phyloP scores from a whole-genome alignment of 2,888 invertebrate species.

The Ectobius pallidus region DNA sequence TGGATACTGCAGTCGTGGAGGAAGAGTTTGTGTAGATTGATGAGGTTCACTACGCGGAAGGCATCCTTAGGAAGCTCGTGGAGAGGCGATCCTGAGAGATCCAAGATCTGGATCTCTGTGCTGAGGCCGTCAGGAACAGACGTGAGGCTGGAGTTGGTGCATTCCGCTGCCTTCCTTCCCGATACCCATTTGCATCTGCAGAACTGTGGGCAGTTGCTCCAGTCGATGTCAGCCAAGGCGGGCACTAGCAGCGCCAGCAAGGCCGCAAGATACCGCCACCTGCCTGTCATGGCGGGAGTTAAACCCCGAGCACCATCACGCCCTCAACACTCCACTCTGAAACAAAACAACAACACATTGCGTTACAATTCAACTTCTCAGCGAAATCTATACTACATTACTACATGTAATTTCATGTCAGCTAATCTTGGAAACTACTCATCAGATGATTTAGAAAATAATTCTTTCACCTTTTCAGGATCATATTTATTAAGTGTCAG shows the following conservation, averaged over 20 bases:
- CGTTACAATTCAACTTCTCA: not conserved
- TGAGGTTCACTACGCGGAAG: conserved; percentile 71
- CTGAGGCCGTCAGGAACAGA: conserved; percentile 76
- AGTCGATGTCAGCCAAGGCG: conserved; percentile 55
- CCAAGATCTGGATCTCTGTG: conserved; percentile 69
- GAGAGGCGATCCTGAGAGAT: conserved; percentile 73
- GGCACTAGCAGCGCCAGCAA: conserved; percentile 48
- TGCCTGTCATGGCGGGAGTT: not conserved
- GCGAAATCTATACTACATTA: not conserved
- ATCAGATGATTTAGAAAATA: not conserved
- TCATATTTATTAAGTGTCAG: not conserved
- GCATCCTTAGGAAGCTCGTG: conserved; percentile 69
- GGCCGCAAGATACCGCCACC: conserved; percentile 48
- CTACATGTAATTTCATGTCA: not conserved
- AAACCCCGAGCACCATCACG: not conserved
- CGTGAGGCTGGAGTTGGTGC: conserved; percentile 68
- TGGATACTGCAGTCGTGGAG: conserved; percentile 76
- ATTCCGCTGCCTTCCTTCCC: conserved; percentile 84
- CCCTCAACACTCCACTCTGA: not conserved
- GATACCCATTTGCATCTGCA: conserved; percentile 88
- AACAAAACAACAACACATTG: not conserved
- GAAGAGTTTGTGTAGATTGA: conserved; percentile 81
- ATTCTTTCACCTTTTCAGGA: not conserved
- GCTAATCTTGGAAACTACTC: not conserved
- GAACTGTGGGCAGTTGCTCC: conserved; percentile 66